Evolutionary conservation across 2,113 vertebrate genomes (phyloP).

Genomic region (Oreochromis aureus): DNA sequence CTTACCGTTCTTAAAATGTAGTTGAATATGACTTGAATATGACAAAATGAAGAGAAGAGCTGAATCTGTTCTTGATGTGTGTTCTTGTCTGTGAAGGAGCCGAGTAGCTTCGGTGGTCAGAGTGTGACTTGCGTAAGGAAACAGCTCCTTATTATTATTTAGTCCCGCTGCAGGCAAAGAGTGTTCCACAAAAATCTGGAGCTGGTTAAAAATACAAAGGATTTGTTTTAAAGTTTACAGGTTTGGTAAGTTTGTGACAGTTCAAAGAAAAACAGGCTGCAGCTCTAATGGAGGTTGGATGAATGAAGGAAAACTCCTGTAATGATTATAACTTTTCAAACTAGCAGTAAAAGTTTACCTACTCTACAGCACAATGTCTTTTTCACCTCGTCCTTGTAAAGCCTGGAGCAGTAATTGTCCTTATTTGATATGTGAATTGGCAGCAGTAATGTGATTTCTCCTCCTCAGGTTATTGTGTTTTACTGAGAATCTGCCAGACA

Average conservation of each 20-base stretch:
- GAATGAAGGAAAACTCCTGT: not conserved
- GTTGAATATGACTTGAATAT: not conserved
- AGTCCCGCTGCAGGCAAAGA: not conserved
- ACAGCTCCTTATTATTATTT: not conserved
- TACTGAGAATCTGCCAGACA: not conserved
- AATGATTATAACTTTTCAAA: not conserved
- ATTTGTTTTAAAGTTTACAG: not conserved
- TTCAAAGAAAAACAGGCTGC: not conserved
- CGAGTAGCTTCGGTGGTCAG: not conserved
- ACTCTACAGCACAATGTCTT: not conserved
- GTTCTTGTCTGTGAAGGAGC: not conserved
- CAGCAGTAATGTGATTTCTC: constrained; percentile 6
- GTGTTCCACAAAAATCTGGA: not conserved
- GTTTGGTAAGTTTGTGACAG: not conserved
- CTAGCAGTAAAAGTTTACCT: not conserved
- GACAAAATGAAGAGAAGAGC: not conserved
- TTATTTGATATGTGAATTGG: constrained; percentile 14
- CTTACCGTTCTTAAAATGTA: not conserved
- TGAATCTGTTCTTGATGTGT: not conserved
- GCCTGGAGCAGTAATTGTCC: constrained; percentile 2
- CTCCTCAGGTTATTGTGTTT: constrained; percentile 1
- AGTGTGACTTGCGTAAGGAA: not conserved
- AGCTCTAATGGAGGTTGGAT: not conserved
- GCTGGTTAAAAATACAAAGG: not conserved
- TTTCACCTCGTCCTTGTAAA: not conserved